Base-by-base conservation (phyloP, 2,113 vertebrate species). In the Ancistrus triradiatus region DNA sequence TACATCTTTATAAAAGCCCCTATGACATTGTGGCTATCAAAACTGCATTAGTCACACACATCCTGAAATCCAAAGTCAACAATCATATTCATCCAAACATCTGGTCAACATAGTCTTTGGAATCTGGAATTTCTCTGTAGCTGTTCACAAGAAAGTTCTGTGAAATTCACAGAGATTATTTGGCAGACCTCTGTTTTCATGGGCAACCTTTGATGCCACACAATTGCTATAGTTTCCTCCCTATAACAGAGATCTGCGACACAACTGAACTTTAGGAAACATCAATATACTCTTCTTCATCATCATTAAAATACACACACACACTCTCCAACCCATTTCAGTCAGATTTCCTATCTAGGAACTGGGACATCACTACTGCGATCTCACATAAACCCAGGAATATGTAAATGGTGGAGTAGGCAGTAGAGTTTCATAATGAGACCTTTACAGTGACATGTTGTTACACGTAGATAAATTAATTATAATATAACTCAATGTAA, bases 391-490 rank as follows among this genome's bases (percentile, higher is more conserved):
- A 47, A 28, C 22, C 4, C 38, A 33, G n/a, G 17, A 55, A 44
- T 53, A 44, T 64, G 61, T 50, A 53, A 64, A 63, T 43, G 6
- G 38, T 42, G 38, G 1, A 27, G 22, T 44, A 44, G 38, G n/a
- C n/a, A 2, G 27, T 43, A n/a, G 18, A 43, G 35, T 46, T 53
- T 44, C 24, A 55, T 55, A 24, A 64, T 52, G 35, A 63, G 48
- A 63, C 48, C 60, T 63, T 63, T 63, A 63, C 21, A 22, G 17
- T 51, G 60, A 63, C 7, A 24, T 51, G 35, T 18, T 52, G 59
- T n/a, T 35, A 47, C 33, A 49, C 19, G 33, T 47, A 35, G 25
- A 46, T 62, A 4, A 1, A 63, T 37, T 10, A 24, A 48, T 62
- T 51, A 10, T n/a, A 6, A 8, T 35, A 18, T 25, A 22, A 10